Percentiles rank a stretch among this genome's conserved stretches.
Conservation (phyloP, 2,888 invertebrate species). For the Agapetus fuscipes region DNA sequence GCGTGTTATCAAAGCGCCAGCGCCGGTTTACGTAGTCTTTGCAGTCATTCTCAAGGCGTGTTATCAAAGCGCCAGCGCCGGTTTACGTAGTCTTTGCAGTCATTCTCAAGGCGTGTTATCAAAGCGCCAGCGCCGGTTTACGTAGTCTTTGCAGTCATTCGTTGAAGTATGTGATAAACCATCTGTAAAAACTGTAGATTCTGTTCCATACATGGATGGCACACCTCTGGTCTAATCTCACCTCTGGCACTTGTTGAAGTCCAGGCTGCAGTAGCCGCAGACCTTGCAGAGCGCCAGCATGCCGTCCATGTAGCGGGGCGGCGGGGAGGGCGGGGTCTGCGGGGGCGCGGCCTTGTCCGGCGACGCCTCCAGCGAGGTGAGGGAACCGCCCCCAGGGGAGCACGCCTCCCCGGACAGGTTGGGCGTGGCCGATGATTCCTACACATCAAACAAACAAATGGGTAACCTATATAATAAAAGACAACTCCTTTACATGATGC, state of each 20-base stretch:
- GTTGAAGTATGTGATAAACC: background rate
- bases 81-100: no score
- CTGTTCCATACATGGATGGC: conserved; percentile 25
- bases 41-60: no score
- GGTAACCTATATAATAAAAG: background rate
- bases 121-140: no score
- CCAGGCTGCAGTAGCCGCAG: conserved; percentile 71
- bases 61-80: no score
- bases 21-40: no score
- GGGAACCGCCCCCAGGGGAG: conserved; percentile 7
- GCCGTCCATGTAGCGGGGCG: conserved; percentile 57
- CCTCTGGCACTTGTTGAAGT: conserved; percentile 72
- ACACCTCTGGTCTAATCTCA: no score
- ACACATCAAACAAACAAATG: background rate
- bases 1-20: no score
- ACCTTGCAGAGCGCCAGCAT: conserved; percentile 68
- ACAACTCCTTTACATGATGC: background rate
- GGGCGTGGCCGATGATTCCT: background rate
- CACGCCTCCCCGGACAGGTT: background rate
- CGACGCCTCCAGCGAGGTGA: conserved; percentile 14
- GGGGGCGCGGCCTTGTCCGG: conserved; percentile 27
- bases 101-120: no score
- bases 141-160: background rate
- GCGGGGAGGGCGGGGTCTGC: conserved; percentile 47
- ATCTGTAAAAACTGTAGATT: background rate